These are phyloP conservation scores for Hydropsyche betteni DNA, from an alignment of 2,888 invertebrate species.

Conservation along the genomic window DNA sequence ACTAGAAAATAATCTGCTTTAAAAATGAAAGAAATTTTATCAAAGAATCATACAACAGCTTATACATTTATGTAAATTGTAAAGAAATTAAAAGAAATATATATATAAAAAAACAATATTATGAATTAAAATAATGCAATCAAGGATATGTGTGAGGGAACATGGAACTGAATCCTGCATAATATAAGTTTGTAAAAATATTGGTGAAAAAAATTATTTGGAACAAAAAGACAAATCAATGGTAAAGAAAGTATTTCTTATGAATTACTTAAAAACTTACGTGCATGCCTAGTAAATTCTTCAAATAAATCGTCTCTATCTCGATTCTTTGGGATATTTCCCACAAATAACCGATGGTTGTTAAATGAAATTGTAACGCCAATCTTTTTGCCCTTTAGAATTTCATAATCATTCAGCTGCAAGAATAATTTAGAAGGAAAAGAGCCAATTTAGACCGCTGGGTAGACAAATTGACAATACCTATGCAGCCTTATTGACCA, in stretches of 20 bases:
- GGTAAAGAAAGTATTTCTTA: slow-evolving; percentile 60
- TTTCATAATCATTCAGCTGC: slow-evolving; percentile 99
- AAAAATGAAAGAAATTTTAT: not conserved
- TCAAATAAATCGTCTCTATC: slow-evolving; percentile 99
- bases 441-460: slow-evolving; percentile 70
- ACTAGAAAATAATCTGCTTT: not conserved
- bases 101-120: slow-evolving; percentile 3
- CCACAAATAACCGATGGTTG: slow-evolving; percentile 99
- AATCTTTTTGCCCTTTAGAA: slow-evolving; percentile 99
- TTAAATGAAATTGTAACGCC: slow-evolving; percentile 99
- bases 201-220: slow-evolving; percentile 24
- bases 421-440: slow-evolving; percentile 89
- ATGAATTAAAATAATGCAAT: slow-evolving; percentile 13
- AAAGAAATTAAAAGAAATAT: not conserved
- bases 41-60: too few relatives aligned
- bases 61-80: too few relatives aligned
- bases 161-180: slow-evolving; percentile 5
- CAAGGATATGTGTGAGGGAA: slow-evolving; percentile 4
- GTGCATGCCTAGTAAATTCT: slow-evolving; percentile 99
- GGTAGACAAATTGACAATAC: slow-evolving; percentile 56
- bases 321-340: slow-evolving; percentile 99
- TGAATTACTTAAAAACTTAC: slow-evolving; percentile 85
- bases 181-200: not conserved
- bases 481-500: slow-evolving; percentile 57
- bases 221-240: slow-evolving; percentile 27